Base-by-base conservation (phyloP, 2,888 invertebrate species). In the Adelphocoris suturalis region DNA sequence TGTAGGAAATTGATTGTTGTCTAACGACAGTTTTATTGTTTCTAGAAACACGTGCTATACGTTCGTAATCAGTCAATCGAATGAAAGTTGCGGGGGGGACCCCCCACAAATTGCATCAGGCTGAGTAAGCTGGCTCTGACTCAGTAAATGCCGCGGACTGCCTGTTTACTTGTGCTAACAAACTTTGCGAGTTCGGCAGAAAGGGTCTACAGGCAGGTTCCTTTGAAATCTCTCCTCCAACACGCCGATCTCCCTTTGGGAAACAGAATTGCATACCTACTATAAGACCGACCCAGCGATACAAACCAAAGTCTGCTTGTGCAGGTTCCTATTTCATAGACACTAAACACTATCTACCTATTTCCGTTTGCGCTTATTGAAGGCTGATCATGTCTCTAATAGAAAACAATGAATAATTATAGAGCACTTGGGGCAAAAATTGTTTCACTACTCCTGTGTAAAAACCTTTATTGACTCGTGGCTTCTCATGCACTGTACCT, bases 121-220 rank as follows among this genome's bases (percentile, higher is more conserved):
- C 23, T 23, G 68, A 68, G 68, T 23, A 68, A 68, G 23, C 68
- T 68, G 68, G 23, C 68, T 68, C 61, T 19, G 68, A 12, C 12
- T 37, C 37, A 37, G 37, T 37, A 37, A 23, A 68, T 68, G 19
- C 68, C 13, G 68, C 68, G 68, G 68, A 68, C 23, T 68, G 68
- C 68, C 12, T 68, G 68, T 68, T 68, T 68, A 68, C 68, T 27
- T 23, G 68, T 23, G 68, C 7, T 68, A 68, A 68, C 23, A 68
- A 68, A 68, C 68, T 68, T 23, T 61, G 61, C 61, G 19, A 68
- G 68, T 68, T 68, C 7, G 23, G 23, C 23, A 68, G 68, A 68
- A 68, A 68, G 68, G 68, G 61, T 61, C 19, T 19, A 2, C n/a
- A 9, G 19, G 61, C n/a, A 16, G 5, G n/a, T 61, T 19, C 61